Evolutionary conservation across 2,888 invertebrate species (phyloP), one percentile per base, ranked within the genome.

Genomic region (Lepidocyrtoides sp.): DNA sequence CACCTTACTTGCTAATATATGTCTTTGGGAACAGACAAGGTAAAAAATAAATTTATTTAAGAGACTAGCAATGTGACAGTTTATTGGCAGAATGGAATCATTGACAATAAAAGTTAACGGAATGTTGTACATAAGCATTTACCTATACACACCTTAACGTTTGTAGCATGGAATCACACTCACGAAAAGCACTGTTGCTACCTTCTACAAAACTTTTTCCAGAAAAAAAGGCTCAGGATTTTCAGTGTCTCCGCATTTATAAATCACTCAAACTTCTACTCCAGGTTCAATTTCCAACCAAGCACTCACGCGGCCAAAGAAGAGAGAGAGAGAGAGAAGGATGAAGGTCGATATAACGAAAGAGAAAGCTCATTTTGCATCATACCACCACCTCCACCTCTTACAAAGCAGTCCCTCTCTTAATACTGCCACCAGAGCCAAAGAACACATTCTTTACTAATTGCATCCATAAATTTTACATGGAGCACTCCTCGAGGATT

Each of bases 381-480:
- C 60, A 41, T 36, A 32, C 69, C 7, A 20, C 41, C 1, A 4
- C 29, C n/a, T n/a, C n/a, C n/a, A n/a, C 29, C 57, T 17, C 3
- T 20, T 20, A 57, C 7, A 8, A 5, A 12, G n/a, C 41, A 60
- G 48, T 44, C 0, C 17, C 20, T 10, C 23, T 48, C 14, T 14
- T 48, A 5, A 7, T 72, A 23, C 23, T 14, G 48, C 48, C 14
- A 69, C 66, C 29, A 20, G 20, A 26, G 69, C 69, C 20, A 69
- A 29, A 48, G 77, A 57, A 60, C 77, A 75, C 72, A 77, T 86
- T 86, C 77, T 77, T 86, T 77, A 44, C 57, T 77, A 87, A 87
- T 87, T 87, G 79, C 87, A 66, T 66, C 87, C 87, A 87, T 87
- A 87, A 87, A 87, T 87, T 87, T 63, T 26, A 79, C 63, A 87